A percentile compares a stretch with the other conserved stretches of the same genome.
Evolutionary conservation across 2,797 vertebrate genomes (phyloP).

Genomic region (Sciurus carolinensis): DNA sequence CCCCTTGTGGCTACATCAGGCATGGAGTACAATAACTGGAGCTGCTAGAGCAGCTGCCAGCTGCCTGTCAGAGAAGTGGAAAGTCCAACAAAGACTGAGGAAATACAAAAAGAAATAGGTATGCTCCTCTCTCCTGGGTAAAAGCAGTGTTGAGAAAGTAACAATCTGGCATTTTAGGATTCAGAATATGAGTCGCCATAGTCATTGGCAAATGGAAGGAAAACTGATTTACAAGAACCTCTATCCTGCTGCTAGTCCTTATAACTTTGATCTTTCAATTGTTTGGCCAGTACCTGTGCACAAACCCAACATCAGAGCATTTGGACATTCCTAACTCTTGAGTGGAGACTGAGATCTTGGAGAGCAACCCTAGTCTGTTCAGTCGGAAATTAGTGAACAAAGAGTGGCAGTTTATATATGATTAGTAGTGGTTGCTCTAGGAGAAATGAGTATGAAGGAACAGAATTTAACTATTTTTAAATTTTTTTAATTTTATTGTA

Average conservation of each 20-base stretch:
- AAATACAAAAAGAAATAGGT: neutral
- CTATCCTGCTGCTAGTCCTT: no score
- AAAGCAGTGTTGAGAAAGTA: neutral
- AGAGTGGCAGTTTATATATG: neutral
- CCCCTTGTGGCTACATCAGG: neutral
- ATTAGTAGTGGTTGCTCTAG: neutral
- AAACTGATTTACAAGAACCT: neutral
- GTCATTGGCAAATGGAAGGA: neutral
- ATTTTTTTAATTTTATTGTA: no score
- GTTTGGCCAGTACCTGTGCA: no score
- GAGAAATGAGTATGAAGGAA: neutral
- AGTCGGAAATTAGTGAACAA: neutral
- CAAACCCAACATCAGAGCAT: neutral
- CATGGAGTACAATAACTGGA: fast-evolving
- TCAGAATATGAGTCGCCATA: neutral
- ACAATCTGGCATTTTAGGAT: neutral
- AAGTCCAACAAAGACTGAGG: neutral
- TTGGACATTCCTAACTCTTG: neutral
- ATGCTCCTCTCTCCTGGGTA: neutral
- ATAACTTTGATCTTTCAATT: neutral
- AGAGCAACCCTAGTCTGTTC: neutral
- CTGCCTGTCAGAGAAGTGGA: neutral
- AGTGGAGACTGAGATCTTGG: neutral
- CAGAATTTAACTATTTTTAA: neutral
- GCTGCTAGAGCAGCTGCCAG: fast-evolving